Base-by-base conservation (phyloP, 2,888 invertebrate genomes). In the Melitaea athalia region DNA sequence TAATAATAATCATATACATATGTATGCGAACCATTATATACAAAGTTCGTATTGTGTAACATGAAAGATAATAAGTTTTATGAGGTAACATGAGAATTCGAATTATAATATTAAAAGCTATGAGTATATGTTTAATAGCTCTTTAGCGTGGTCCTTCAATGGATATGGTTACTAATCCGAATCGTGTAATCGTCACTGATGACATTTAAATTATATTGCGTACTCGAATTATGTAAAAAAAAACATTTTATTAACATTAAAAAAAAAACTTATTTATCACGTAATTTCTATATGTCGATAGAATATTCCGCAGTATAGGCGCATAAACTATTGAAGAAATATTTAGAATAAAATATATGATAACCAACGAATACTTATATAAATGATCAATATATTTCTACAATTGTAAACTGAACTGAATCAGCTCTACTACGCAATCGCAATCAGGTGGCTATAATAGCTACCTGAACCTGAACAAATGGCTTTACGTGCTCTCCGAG, bases 1-100 rank as follows among this genome's bases (percentile, higher is more conserved):
- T 66, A 63, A 63, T 66, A 63, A 63, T 63, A 65, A 66, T 61
- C 63, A 64, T 70, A 59, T 43, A 43, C 43, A 43, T 68, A 45
- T 63, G 64, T 67, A 64, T 64, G 68, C 65, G 14, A 15, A 50
- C 49, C 59, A 71, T 68, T 47, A 63, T 63, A 42, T 57, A n/a
- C 42, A 42, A 60, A 33, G 47, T 15, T 15, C 42, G 57, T n/a
- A 57, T 57, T 57, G 57, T 42, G 38, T 43, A 57, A 57, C 14
- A 24, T 47, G 31, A 47, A 31, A 24, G 12, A 42, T 31, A 57
- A 38, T 55, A 62, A 52, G 43, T 42, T 57, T 52, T 65, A 5
- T 47, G 61, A 24, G 14, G 53, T 60, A 43, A 60, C 53, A 17
- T 66, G 8, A 14, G 43, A 65, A 65, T 59, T 42, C 17, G 45